Conservation (phyloP, 2,113 vertebrate genomes). For the Indicator indicator region DNA sequence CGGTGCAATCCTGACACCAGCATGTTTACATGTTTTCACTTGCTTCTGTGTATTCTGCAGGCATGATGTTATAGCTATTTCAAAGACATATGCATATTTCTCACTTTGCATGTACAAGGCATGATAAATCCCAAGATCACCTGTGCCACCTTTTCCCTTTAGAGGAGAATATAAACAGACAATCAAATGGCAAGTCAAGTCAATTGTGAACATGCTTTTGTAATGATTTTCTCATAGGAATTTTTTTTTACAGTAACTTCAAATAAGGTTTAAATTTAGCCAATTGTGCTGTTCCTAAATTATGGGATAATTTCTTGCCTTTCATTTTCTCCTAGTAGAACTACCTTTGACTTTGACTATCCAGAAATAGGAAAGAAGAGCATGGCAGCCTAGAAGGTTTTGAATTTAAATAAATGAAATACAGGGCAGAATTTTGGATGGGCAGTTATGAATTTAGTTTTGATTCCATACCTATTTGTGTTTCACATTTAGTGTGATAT, state of each 20-base stretch:
- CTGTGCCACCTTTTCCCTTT: not conserved
- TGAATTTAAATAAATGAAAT: constrained; percentile 4
- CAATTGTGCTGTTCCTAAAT: not conserved
- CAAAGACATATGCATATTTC: not conserved
- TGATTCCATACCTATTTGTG: not conserved
- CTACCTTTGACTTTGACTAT: not conserved
- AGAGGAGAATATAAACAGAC: not conserved
- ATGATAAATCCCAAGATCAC: not conserved
- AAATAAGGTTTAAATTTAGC: not conserved
- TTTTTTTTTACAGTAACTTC: not conserved
- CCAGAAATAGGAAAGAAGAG: not conserved
- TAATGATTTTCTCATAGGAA: not conserved
- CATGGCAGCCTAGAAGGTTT: not conserved
- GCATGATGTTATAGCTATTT: not conserved
- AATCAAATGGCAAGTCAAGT: not conserved
- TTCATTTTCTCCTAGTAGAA: not conserved
- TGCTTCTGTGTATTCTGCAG: not conserved
- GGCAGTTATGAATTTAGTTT: not conserved
- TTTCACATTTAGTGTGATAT: not conserved
- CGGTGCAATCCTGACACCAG: not conserved
- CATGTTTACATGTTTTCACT: not conserved
- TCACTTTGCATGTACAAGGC: not conserved
- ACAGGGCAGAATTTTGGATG: not conserved
- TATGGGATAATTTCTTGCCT: not conserved
- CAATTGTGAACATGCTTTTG: not conserved